Conservation (phyloP, 2,113 vertebrate species). For the Dromas ardeola region DNA sequence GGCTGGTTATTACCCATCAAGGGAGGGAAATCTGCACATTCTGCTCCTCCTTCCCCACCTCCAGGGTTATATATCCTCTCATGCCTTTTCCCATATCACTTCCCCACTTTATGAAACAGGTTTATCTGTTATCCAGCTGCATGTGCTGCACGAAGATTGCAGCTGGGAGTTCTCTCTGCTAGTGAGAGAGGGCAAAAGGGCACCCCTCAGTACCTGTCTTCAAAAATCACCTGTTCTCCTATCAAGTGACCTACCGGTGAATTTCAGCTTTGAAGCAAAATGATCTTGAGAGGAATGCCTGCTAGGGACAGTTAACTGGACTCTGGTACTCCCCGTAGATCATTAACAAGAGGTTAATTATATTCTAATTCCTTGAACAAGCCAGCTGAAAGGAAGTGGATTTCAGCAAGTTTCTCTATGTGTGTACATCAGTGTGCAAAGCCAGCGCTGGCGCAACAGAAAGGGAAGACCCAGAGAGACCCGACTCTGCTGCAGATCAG, state of each 20-base stretch:
- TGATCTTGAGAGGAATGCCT: background rate
- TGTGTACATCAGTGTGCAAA: background rate
- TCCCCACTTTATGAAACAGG: background rate
- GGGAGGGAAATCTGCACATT: background rate
- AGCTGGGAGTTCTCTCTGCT: background rate
- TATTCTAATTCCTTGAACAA: background rate
- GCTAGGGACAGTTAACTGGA: background rate
- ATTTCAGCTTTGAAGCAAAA: background rate
- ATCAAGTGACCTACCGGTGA: background rate
- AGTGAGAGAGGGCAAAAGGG: background rate
- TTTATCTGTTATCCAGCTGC: background rate
- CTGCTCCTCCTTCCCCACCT: background rate
- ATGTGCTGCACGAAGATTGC: background rate
- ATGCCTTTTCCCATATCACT: background rate
- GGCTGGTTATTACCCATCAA: background rate
- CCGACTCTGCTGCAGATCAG: rapidly evolving
- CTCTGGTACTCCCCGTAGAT: background rate
- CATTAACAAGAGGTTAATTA: background rate
- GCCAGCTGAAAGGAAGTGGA: background rate
- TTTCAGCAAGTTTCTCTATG: background rate
- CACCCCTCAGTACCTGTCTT: background rate
- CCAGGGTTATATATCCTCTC: background rate
- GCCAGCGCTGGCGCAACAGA: background rate
- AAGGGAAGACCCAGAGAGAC: background rate
- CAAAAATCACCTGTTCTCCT: background rate